phyloP scores from a whole-genome alignment of 2,888 invertebrate genomes.

The Miltochrista miniata region DNA sequence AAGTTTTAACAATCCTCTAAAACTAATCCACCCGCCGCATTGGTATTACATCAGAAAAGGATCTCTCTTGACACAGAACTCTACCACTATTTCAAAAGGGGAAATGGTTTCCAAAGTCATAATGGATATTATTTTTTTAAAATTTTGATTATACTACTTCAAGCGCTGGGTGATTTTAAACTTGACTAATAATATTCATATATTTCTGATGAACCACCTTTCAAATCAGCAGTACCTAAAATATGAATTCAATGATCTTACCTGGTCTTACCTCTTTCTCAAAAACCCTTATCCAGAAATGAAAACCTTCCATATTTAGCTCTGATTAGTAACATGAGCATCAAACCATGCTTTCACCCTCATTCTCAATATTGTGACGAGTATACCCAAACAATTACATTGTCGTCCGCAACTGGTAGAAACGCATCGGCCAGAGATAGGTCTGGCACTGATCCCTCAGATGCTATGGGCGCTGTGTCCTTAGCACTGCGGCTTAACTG shows the following conservation, averaged over 20 bases:
- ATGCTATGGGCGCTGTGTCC: slow-evolving; percentile 35
- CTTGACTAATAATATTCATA: background rate
- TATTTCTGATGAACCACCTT: too few relatives aligned
- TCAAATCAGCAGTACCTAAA: too few relatives aligned
- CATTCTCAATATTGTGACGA: slow-evolving; percentile 66
- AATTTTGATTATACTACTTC: too few relatives aligned
- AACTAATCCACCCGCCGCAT: background rate
- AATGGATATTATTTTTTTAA: too few relatives aligned
- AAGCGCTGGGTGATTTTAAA: too few relatives aligned
- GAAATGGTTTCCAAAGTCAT: too few relatives aligned
- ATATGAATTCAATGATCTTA: background rate
- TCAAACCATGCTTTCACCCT: slow-evolving; percentile 24
- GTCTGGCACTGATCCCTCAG: slow-evolving; percentile 47
- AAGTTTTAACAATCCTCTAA: too few relatives aligned
- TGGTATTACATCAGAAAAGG: too few relatives aligned
- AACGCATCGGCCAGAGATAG: slow-evolving; percentile 66
- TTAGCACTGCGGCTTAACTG: slow-evolving; percentile 51
- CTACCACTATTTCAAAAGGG: too few relatives aligned
- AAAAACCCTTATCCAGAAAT: background rate
- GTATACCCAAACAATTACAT: slow-evolving; percentile 80
- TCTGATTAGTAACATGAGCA: slow-evolving; percentile 5
- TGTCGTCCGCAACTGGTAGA: slow-evolving; percentile 63
- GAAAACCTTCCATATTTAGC: background rate
- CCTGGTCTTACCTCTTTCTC: slow-evolving; percentile 3
- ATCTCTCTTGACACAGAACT: too few relatives aligned